Evolutionary conservation across 2,113 vertebrate genomes (phyloP), one percentile per base, ranked within the genome.

Genomic region (Nothocercus nigrocapillus): DNA sequence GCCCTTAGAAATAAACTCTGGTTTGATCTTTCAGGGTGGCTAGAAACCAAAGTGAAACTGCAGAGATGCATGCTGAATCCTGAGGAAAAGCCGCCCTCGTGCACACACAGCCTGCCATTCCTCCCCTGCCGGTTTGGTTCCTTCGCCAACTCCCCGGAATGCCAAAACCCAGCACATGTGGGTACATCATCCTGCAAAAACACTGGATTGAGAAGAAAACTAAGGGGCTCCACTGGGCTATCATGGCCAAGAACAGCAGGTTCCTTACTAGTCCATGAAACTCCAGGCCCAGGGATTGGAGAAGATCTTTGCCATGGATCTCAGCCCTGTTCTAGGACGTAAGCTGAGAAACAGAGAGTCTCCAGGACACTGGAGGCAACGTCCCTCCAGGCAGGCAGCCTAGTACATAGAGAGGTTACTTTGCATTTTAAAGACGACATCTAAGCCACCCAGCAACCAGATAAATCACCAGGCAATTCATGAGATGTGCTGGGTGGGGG

Each of bases 111-210:
- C 54, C 45, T n/a, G 28, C 7, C 53, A 38, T 81, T 75, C 77
- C n/a, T 36, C 45, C 20, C 36, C 21, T 69, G 59, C 34, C 82
- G 1, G 0, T 73, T 79, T 75, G 44, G 9, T 18, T 9, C 67
- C 27, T 74, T 4, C 0, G 0, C 11, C 59, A 74, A 2, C n/a
- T 49, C 30, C 42, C 12, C 38, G 53, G 49, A 9, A 73, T 13
- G 8, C 13, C 58, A 87, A 62, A 85, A 9, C n/a, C 27, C 40
- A 58, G 27, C 24, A 74, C 40, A 38, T 0, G 0, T 11, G 38
- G 19, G 34, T 20, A 20, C 13, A 10, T 13, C 45, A 9, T 9
- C 34, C 32, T 32, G 13, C 3, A 11, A 54, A 2, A 51, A 56
- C 0, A 51, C 0, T 75, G 38, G 38, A 54, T 38, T 49, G 44